phyloP scores from a whole-genome alignment of 2,888 invertebrate species.

The Agrochola litura region DNA sequence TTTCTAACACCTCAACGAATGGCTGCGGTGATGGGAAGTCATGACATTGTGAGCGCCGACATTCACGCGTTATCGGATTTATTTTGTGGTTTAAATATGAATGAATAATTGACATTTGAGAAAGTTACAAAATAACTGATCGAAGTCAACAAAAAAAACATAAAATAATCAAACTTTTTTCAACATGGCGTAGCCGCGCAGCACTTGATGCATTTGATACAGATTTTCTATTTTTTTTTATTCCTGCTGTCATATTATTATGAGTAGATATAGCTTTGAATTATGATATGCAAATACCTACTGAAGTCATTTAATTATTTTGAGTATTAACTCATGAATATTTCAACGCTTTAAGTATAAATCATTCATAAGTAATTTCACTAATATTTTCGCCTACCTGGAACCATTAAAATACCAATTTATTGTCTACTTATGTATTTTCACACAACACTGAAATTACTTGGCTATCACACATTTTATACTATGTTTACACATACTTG shows the following conservation, averaged over 20 bases:
- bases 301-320: not conserved
- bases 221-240: not conserved
- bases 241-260: not conserved
- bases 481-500: slow-evolving; percentile 32
- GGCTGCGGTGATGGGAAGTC: slow-evolving; percentile 31
- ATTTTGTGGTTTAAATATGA: not conserved
- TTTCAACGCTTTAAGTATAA: slow-evolving; percentile 5
- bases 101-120: not conserved
- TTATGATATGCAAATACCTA: not conserved
- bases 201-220: not conserved
- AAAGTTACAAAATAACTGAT: not conserved
- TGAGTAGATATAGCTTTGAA: not conserved
- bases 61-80: slow-evolving; percentile 1
- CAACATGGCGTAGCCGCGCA: not conserved
- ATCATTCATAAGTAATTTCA: slow-evolving; percentile 31
- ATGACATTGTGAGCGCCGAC: slow-evolving; percentile 41
- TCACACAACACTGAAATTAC: slow-evolving; percentile 58
- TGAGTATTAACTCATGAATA: not conserved
- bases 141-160: not conserved
- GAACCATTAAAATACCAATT: slow-evolving; percentile 35
- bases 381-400: slow-evolving; percentile 53
- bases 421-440: slow-evolving; percentile 49
- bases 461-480: slow-evolving; percentile 33
- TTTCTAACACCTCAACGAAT: slow-evolving; percentile 60
- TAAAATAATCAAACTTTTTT: not conserved